Percentiles rank a stretch among this genome's conserved stretches.
Evolutionary conservation across 1,140 invertebrate genomes (phyloP).

Genomic region (Monochamus saltuarius): DNA sequence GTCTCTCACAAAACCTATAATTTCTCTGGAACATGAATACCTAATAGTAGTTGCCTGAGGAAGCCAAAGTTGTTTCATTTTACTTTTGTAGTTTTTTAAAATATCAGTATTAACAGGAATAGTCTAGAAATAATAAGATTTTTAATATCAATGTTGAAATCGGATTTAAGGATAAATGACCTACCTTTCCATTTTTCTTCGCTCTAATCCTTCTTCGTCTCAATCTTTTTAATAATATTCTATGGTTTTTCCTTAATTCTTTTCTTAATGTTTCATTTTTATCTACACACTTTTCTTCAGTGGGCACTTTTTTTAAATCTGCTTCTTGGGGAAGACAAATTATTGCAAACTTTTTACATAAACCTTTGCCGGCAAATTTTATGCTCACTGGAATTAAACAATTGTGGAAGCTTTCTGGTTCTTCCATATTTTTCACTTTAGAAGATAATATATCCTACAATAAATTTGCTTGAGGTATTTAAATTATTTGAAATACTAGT

Average conservation of each 20-base stretch:
- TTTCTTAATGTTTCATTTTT: constrained; percentile 59
- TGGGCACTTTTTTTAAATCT: constrained; percentile 60
- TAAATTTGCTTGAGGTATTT: constrained; percentile 15
- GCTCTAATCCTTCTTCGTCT: constrained; percentile 57
- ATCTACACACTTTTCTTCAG: constrained; percentile 62
- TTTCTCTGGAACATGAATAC: constrained; percentile 62
- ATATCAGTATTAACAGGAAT: constrained; percentile 46
- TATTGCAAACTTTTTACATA: constrained; percentile 58
- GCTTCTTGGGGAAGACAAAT: constrained; percentile 63
- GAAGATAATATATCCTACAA: constrained; percentile 22
- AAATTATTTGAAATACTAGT: too few species aligned
- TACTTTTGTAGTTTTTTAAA: constrained; percentile 57
- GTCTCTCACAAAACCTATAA: constrained; percentile 71
- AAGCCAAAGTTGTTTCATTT: constrained; percentile 70
- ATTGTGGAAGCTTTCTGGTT: constrained; percentile 33
- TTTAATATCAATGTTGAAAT: constrained; percentile 8
- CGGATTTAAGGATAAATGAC: not conserved
- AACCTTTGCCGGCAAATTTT: constrained; percentile 53
- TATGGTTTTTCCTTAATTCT: constrained; percentile 59
- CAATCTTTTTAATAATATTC: constrained; percentile 60
- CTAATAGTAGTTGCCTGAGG: constrained; percentile 61
- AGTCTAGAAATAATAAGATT: constrained; percentile 40
- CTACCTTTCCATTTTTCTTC: constrained; percentile 50
- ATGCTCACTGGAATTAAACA: constrained; percentile 60
- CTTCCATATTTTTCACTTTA: constrained; percentile 21